Evolutionary conservation across 2,113 vertebrate genomes (phyloP).

Genomic region (Corythoichthys haematopterus): DNA sequence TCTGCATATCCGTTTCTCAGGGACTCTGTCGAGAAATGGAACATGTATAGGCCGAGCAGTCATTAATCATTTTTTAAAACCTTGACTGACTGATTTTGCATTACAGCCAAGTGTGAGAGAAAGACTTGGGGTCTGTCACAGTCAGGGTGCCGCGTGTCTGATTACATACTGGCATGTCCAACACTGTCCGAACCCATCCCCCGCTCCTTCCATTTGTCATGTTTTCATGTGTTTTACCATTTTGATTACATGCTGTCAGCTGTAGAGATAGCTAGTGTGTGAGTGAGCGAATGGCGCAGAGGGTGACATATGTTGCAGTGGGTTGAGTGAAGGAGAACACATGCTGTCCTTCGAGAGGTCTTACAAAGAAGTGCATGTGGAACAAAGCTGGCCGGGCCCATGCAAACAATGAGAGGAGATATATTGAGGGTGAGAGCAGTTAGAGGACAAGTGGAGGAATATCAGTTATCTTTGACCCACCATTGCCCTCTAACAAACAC

Average conservation of each 20-base stretch:
- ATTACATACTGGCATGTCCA: conserved; percentile 39
- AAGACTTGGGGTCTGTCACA: conserved; percentile 9
- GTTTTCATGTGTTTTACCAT: conserved; percentile 67
- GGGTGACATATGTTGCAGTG: conserved; percentile 61
- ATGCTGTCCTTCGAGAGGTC: conserved; percentile 5
- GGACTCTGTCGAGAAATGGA: conserved; percentile 40
- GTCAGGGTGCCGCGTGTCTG: conserved; percentile 42
- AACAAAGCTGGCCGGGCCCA: conserved; percentile 32
- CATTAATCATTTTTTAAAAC: conserved; percentile 25
- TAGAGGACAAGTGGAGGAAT: conserved; percentile 55
- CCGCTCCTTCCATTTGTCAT: conserved; percentile 57
- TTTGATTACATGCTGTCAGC: conserved; percentile 70
- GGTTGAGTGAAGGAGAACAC: conserved; percentile 46
- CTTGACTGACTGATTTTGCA: conserved; percentile 35
- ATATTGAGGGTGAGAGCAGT: conserved; percentile 28
- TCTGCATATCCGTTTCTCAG: conserved; percentile 49
- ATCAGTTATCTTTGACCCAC: conserved; percentile 64
- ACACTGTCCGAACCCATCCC: conserved; percentile 43
- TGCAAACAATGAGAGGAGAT: conserved; percentile 11
- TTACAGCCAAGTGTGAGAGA: conserved; percentile 21
- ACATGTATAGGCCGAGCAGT: conserved; percentile 22
- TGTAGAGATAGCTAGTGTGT: conserved; percentile 27
- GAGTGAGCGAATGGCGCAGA: conserved; percentile 46
- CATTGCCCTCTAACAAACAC: conserved; percentile 20
- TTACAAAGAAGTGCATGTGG: conserved; percentile 26